A percentile compares a stretch with the other conserved stretches of the same genome.
Evolutionary conservation across 2,888 invertebrate genomes (phyloP).

Genomic region (Lacanobia wlatinum): DNA sequence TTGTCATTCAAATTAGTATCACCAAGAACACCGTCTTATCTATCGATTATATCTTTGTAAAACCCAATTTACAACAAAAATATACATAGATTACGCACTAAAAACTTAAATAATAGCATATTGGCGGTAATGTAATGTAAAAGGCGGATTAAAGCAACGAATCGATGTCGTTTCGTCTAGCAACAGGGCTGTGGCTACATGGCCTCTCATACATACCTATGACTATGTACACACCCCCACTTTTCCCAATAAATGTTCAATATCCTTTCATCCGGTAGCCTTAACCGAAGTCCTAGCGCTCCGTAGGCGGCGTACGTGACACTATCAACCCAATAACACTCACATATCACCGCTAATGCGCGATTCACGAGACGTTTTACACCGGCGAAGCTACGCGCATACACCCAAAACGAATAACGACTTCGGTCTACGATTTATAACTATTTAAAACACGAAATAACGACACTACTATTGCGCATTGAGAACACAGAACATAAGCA

Average conservation of each 20-base stretch:
- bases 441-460: conserved; percentile 35
- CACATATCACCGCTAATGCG: conserved; percentile 69
- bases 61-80: conserved; percentile 44
- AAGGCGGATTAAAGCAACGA: conserved; percentile 70
- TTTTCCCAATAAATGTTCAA: conserved; percentile 69
- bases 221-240: conserved; percentile 64
- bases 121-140: conserved; percentile 53
- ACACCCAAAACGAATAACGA: conserved; percentile 69
- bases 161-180: conserved; percentile 84
- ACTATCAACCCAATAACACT: conserved; percentile 68
- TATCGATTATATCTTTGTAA: conserved; percentile 19
- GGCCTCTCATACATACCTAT: conserved; percentile 69
- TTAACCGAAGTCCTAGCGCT: conserved; percentile 48
- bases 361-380: conserved; percentile 71
- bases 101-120: conserved; percentile 38
- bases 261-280: conserved; percentile 64
- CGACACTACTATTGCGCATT: conserved; percentile 39
- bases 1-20: conserved; percentile 35
- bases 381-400: conserved; percentile 74
- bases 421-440: conserved; percentile 38
- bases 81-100: conserved; percentile 40
- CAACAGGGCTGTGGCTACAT: conserved; percentile 85
- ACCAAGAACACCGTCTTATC: conserved; percentile 36
- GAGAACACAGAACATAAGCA: conserved; percentile 61
- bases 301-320: conserved; percentile 65